A percentile compares a stretch with the other conserved stretches of the same genome.
phyloP scores from a whole-genome alignment of 2,113 vertebrate genomes.

The Nothobranchius kuhntae region DNA sequence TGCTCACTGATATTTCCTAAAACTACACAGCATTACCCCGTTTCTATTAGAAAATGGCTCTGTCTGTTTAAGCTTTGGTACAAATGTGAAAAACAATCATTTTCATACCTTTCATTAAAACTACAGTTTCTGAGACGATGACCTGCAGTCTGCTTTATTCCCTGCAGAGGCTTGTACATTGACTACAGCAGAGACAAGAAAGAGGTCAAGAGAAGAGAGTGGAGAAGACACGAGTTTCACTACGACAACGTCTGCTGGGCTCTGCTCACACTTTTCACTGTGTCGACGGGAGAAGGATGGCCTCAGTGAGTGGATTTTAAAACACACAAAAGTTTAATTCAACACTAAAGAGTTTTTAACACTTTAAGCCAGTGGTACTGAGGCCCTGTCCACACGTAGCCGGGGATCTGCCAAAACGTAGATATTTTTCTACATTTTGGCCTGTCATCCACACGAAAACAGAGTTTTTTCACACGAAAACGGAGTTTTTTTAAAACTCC shows the following conservation, averaged over 20 bases:
- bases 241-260: conserved; percentile 99
- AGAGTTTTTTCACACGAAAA: too few species aligned
- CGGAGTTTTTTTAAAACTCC: too few species aligned
- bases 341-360: too few species aligned
- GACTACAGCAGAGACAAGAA: conserved; percentile 95
- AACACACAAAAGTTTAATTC: background rate
- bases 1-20: too few species aligned
- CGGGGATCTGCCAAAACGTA: too few species aligned
- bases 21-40: too few species aligned
- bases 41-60: too few species aligned
- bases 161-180: conserved; percentile 92
- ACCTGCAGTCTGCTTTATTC: conserved; percentile 30
- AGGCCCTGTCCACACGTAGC: too few species aligned
- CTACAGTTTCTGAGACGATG: conserved; percentile 24
- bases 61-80: too few species aligned
- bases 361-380: too few species aligned
- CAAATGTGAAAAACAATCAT: background rate
- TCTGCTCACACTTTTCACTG: conserved; percentile 96
- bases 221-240: conserved; percentile 97
- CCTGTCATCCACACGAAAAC: too few species aligned
- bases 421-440: too few species aligned
- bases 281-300: conserved; percentile 98
- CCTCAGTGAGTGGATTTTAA: conserved; percentile 84
- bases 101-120: conserved; percentile 13
- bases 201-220: conserved; percentile 95